Conservation (phyloP, 1,140 invertebrate species). For the Ceratoteleas bidentatus region DNA sequence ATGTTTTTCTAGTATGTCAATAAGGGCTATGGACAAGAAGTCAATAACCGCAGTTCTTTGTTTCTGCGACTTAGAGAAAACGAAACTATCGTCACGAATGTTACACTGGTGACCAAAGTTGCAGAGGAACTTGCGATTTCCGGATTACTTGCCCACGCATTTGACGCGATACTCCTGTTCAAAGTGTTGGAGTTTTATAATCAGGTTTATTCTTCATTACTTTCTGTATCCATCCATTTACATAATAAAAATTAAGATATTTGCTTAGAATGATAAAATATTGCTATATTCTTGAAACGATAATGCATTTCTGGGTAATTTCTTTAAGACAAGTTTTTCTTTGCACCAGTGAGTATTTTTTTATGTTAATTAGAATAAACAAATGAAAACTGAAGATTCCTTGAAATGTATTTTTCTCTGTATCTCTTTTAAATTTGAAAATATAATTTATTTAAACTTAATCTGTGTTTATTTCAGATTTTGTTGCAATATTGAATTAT, state of each 20-base stretch:
- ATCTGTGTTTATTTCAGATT: too few species aligned
- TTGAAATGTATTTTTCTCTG: too few species aligned
- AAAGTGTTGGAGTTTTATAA: conserved; percentile 75
- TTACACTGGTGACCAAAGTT: conserved; percentile 57
- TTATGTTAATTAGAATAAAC: too few species aligned
- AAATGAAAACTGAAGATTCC: too few species aligned
- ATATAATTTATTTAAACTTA: too few species aligned
- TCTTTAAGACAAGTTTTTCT: too few species aligned
- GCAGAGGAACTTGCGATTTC: conserved; percentile 63
- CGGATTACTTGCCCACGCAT: conserved; percentile 70
- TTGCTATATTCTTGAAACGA: too few species aligned
- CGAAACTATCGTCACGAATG: conserved; percentile 62
- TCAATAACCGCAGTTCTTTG: not conserved
- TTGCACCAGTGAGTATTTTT: too few species aligned
- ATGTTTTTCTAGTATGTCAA: conserved; percentile 38
- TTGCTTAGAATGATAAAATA: not conserved
- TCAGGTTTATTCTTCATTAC: conserved; percentile 47
- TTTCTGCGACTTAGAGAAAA: conserved; percentile 70
- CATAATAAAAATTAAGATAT: not conserved
- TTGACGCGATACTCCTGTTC: conserved; percentile 66
- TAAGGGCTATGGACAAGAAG: not conserved
- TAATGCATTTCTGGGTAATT: too few species aligned
- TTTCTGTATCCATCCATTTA: too few species aligned
- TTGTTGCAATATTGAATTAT: too few species aligned
- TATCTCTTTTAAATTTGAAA: too few species aligned